Evolutionary conservation across 2,888 invertebrate species (phyloP).

Genomic region (Drosophila sordidula): DNA sequence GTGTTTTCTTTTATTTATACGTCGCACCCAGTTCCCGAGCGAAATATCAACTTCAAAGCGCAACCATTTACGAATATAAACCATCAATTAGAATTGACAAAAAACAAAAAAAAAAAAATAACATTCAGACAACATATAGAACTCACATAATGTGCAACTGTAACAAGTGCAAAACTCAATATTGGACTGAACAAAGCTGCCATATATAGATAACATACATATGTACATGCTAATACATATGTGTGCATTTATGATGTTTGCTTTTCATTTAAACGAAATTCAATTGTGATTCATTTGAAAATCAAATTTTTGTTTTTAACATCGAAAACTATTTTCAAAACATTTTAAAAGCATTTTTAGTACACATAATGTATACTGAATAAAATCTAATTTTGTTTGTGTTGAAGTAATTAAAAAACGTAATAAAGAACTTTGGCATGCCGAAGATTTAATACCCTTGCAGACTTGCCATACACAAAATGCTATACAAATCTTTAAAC

Average conservation of each 20-base stretch:
- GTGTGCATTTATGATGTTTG: conserved; percentile 43
- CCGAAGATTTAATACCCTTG: conserved; percentile 33
- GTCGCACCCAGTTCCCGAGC: conserved; percentile 39
- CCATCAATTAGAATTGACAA: conserved; percentile 25
- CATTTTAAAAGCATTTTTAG: conserved; percentile 34
- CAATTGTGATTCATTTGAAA: conserved; percentile 74
- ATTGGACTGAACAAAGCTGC: conserved; percentile 76
- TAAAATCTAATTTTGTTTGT: conserved; percentile 55
- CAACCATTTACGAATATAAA: conserved; percentile 31
- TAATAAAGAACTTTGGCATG: conserved; percentile 26
- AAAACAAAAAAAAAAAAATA: conserved; percentile 30
- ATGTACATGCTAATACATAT: conserved; percentile 13
- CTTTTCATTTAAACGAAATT: conserved; percentile 63
- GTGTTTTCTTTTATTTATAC: conserved; percentile 11
- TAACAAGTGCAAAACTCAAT: conserved; percentile 58
- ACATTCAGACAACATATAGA: conserved; percentile 21
- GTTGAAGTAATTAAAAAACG: conserved; percentile 18
- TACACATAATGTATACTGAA: conserved; percentile 53
- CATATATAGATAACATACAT: conserved; percentile 58
- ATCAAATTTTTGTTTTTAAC: conserved; percentile 69
- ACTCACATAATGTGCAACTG: conserved; percentile 20
- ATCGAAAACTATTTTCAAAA: conserved; percentile 64
- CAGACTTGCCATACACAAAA: conserved; percentile 1
- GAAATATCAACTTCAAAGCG: conserved; percentile 58
- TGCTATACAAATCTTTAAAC: too few species aligned